Evolutionary conservation across 1,140 invertebrate species (phyloP), one percentile per base, ranked within the genome.

Genomic region (Theocolax elegans): DNA sequence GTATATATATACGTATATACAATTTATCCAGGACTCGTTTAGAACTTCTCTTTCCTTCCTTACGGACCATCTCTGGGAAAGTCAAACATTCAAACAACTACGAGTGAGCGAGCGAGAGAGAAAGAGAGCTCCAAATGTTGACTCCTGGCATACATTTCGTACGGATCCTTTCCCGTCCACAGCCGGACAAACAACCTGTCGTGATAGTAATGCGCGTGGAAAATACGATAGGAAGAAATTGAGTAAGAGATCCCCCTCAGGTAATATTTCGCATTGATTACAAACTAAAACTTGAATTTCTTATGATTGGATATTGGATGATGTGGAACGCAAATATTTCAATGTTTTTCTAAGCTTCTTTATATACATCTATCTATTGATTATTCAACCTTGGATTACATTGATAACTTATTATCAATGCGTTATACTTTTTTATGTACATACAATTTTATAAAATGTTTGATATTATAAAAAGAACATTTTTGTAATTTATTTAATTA

Each of bases 71-170:
- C 77, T 83, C 81, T 85, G 84, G 82, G 84, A 85, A 85, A 85
- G 83, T 85, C 75, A 85, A 85, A 85, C 83, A 85, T 76, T 82
- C 77, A 77, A 83, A 81, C 75, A 82, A 79, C 71, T 76, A 68
- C 74, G 77, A 73, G 46, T 44, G 63, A 40, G 63, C 15, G n/a
- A n/a, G n/a, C n/a, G n/a, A n/a, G n/a, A n/a, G n/a, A n/a, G n/a
- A n/a, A 27, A 19, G 46, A 69, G 68, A 59, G 81, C 83, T 85
- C 56, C 58, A 19, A 67, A 65, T 67, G 81, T 85, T 85, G 79
- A 84, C 83, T 82, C 75, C 73, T 67, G 72, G 81, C 79, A 84
- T 79, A 84, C 80, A 81, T 83, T 83, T 80, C 71, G 75, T 78
- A 77, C 73, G 65, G 71, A 80, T 77, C 76, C 74, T 79, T 77